These are phyloP conservation scores for Lasioglossum villosulum DNA, from an alignment of 2,888 invertebrate genomes.

Conservation along the genomic window DNA sequence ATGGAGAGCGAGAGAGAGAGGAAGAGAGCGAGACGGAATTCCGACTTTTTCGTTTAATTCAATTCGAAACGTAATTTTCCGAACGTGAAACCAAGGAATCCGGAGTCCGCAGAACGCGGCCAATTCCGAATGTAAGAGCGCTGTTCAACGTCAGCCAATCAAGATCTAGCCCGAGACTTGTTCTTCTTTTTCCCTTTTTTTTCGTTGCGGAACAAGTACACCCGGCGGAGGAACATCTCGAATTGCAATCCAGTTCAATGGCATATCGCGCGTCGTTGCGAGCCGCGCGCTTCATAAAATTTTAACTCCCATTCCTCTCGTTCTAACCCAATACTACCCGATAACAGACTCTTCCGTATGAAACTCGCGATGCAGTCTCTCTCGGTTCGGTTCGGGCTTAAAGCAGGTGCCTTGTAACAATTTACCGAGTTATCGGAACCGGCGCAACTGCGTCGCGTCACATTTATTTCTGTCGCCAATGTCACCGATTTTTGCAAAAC, in stretches of 20 bases:
- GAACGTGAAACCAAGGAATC: not conserved
- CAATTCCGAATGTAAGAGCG: slow-evolving; percentile 7
- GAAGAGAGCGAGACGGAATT: not conserved
- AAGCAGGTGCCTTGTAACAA: slow-evolving; percentile 30
- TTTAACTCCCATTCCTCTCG: slow-evolving; percentile 44
- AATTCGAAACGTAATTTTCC: slow-evolving; percentile 10
- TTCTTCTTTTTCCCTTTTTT: not conserved
- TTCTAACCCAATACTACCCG: slow-evolving; percentile 37
- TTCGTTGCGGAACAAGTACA: slow-evolving; percentile 23
- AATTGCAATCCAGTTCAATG: slow-evolving; percentile 45
- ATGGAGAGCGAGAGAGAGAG: not conserved
- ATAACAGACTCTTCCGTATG: slow-evolving; percentile 37
- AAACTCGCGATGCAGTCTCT: slow-evolving; percentile 25
- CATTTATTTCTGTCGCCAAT: slow-evolving; percentile 15
- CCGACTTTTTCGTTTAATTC: slow-evolving; percentile 1
- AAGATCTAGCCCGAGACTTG: slow-evolving; percentile 6
- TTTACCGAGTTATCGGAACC: slow-evolving; percentile 31
- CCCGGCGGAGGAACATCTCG: slow-evolving; percentile 24
- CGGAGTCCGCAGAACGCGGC: not conserved
- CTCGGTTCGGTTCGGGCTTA: not conserved
- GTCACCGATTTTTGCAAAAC: not conserved
- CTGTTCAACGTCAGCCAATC: slow-evolving; percentile 15
- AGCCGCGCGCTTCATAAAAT: slow-evolving; percentile 48
- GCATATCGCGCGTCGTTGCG: slow-evolving; percentile 35
- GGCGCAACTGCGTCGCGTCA: slow-evolving; percentile 5